Conservation (phyloP, 2,113 vertebrate species). For the Leuciscus idus region DNA sequence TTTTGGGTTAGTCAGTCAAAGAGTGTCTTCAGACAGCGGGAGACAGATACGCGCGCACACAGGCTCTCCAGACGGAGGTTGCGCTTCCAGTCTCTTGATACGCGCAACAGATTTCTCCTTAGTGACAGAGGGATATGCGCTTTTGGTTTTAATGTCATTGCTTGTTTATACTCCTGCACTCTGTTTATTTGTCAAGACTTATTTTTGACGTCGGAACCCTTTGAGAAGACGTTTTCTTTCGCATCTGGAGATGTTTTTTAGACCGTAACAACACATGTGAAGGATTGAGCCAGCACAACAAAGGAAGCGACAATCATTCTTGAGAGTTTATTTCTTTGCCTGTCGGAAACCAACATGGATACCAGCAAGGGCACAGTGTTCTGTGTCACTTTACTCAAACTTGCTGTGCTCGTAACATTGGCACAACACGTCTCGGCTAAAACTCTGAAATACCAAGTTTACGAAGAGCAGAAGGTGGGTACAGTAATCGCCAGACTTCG, state of each 20-base stretch:
- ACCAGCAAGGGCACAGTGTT: constrained; percentile 55
- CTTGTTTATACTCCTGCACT: background rate
- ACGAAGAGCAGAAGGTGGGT: constrained; percentile 93
- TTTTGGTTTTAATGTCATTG: background rate
- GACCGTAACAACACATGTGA: constrained; percentile 20
- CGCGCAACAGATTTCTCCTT: constrained; percentile 61
- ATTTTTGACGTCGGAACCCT: background rate
- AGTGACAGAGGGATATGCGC: constrained; percentile 19
- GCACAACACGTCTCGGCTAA: constrained; percentile 73
- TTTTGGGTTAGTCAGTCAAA: constrained; percentile 76
- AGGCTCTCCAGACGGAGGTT: constrained; percentile 59
- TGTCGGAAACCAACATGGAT: constrained; percentile 41
- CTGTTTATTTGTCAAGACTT: background rate
- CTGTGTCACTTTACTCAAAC: constrained; percentile 64
- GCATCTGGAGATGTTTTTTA: constrained; percentile 42
- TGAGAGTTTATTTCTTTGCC: constrained; percentile 25
- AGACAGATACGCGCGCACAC: constrained; percentile 64
- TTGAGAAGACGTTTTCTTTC: constrained; percentile 53
- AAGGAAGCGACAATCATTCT: constrained; percentile 32
- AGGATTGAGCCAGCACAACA: constrained; percentile 23
- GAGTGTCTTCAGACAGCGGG: constrained; percentile 62
- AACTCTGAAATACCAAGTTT: constrained; percentile 91
- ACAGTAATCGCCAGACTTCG: constrained; percentile 88
- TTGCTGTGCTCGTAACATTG: constrained; percentile 70
- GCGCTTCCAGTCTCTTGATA: constrained; percentile 54